Evolutionary conservation across 2,113 vertebrate species (phyloP), one percentile per base, ranked within the genome.

Genomic region (Archocentrus centrarchus): DNA sequence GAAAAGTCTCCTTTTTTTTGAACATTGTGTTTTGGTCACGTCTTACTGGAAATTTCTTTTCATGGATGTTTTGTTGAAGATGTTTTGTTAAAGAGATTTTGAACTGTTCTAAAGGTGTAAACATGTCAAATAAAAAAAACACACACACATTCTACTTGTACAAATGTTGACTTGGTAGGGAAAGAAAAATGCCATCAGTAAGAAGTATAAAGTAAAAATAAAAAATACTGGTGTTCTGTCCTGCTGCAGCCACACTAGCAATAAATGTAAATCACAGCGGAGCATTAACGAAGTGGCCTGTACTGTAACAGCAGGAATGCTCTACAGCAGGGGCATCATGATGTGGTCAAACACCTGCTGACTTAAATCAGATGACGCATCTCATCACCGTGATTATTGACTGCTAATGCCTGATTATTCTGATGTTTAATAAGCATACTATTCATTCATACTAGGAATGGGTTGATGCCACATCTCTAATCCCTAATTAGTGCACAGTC

Each of bases 21-120:
- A 14, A 3, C 76, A 30, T 76, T 17, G 4, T 17, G 6, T 84
- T 37, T 79, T 88, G 59, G 57, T 85, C 30, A 62, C 3, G 6
- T 88, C 44, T 70, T 77, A 81, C 24, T 11, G 32, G 76, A 64
- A 47, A 75, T 80, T 18, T 63, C 3, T 86, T 80, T 87, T 68
- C 50, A 66, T 11, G 22, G 3, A 85, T 47, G 47, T 57, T 68
- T 88, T 77, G n/a, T 30, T 81, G 18, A 76, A 70, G 6, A 8
- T 59, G 80, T 87, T 77, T 88, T 80, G 78, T 78, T 84, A 32
- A 50, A 75, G 57, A 35, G 39, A 77, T 1, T 64, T 62, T 75
- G 14, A 66, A 61, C 24, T 75, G 13, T 78, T 73, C 58, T 60
- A 13, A 80, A 57, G 35, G 44, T 79, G 58, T 84, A 63, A 80